Evolutionary conservation across 1,140 invertebrate species (phyloP), one percentile per base, ranked within the genome.

Genomic region (Uloborus diversus): DNA sequence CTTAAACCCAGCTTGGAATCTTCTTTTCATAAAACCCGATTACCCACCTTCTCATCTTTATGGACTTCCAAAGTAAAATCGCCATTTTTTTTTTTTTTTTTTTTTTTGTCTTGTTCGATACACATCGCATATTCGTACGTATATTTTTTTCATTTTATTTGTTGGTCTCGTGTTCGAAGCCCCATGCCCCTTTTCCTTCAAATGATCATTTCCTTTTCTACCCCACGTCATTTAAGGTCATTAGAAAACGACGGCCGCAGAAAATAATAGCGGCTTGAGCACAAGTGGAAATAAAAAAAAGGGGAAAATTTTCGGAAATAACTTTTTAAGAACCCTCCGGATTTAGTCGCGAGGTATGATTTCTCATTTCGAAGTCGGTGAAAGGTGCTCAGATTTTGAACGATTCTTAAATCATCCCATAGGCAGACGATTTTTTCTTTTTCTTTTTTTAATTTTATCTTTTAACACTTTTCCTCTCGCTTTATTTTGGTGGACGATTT

Each of bases 1-100:
- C 53, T 56, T n/a, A 33, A 53, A 53, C 49, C 25, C 51, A 25
- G 42, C 20, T n/a, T 42, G 28, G 64, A 75, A 75, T 75, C 70
- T 62, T 42, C 56, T 75, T 75, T 75, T 75, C 70, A 75, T 75
- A 75, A 75, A 75, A 75, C 59, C 70, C 70, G 70, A 75, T 75
- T 75, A 75, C 59, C 30, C n/a, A n/a, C 11, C 37, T 75, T 75
- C 64, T 75, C 70, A 75, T 75, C 64, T 75, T 75, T 75, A 75
- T 75, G 47, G 70, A 32, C 37, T 61, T 17, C 20, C 17, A 14
- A 27, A 71, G 42, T 32, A 49, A 32, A 59, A 61, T 35, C 28
- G 4, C 27, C 65, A 51, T 68, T 68, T 68, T 68, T 68, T 68
- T 68, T 2, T 51, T 7, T 17, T 3, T 13, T 51, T 68, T 17